Percentiles rank a stretch among this genome's conserved stretches.
Conservation (phyloP, 2,888 invertebrate genomes). For the Hydriomena furcata region DNA sequence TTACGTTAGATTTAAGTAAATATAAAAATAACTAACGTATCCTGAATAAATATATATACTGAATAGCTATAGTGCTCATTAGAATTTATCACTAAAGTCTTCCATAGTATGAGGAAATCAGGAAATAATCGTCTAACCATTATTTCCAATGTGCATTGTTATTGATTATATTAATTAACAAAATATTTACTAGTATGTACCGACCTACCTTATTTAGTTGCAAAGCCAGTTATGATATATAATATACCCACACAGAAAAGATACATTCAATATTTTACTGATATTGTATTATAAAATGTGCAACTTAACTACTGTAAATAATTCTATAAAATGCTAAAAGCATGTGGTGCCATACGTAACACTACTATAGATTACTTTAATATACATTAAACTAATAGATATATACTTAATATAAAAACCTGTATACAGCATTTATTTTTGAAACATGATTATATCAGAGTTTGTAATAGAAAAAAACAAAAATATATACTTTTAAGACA, state of each 20-base stretch:
- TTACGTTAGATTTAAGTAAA: conserved; percentile 34
- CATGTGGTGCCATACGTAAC: conserved; percentile 78
- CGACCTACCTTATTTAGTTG: conserved; percentile 38
- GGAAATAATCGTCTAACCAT: conserved; percentile 32
- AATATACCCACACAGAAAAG: conserved; percentile 29
- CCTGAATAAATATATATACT: conserved; percentile 7
- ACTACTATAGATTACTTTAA: conserved; percentile 67
- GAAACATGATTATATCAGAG: conserved; percentile 21
- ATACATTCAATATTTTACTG: background rate
- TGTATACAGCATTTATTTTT: conserved; percentile 26
- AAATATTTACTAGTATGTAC: conserved; percentile 39
- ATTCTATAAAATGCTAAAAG: conserved; percentile 69
- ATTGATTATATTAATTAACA: conserved; percentile 36
- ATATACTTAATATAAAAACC: conserved; percentile 30
- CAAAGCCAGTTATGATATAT: conserved; percentile 43
- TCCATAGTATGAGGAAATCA: conserved; percentile 54
- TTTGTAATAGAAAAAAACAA: conserved; percentile 18
- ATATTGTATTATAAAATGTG: conserved; percentile 10
- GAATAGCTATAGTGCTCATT: conserved; percentile 38
- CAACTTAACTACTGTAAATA: conserved; percentile 55
- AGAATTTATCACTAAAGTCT: conserved; percentile 60
- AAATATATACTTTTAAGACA: conserved; percentile 24
- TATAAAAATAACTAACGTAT: conserved; percentile 15
- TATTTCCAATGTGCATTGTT: conserved; percentile 36
- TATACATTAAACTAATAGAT: conserved; percentile 45